Evolutionary conservation across 1,140 invertebrate genomes (phyloP).

Genomic region (Solen grandis): DNA sequence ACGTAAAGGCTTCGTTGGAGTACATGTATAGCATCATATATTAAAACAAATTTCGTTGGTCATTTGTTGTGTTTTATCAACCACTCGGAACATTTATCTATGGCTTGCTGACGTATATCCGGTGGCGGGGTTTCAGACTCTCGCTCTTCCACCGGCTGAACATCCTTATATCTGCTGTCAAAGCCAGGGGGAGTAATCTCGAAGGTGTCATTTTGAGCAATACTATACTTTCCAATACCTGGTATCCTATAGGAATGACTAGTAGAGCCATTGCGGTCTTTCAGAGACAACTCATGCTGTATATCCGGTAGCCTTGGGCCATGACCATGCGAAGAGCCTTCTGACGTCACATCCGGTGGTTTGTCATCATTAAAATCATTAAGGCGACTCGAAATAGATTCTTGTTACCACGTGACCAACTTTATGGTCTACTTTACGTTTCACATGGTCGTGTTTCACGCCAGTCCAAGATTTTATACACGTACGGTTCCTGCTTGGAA

Average conservation of each 20-base stretch:
- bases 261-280: neutral
- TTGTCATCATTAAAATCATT: too few relatives aligned
- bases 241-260: conserved; percentile 30
- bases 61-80: conserved; percentile 54
- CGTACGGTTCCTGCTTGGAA: conserved; percentile 19
- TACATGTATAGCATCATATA: neutral
- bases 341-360: too few relatives aligned
- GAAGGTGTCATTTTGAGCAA: conserved; percentile 34
- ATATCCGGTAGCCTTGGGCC: conserved; percentile 51
- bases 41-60: neutral
- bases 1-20: too few relatives aligned
- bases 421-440: too few relatives aligned
- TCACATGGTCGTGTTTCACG: too few relatives aligned
- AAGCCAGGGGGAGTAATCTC: conserved; percentile 56
- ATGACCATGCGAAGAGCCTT: neutral
- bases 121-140: conserved; percentile 55
- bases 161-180: conserved; percentile 50
- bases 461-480: conserved; percentile 40
- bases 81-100: conserved; percentile 54
- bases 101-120: conserved; percentile 41
- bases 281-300: conserved; percentile 10
- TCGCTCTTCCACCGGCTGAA: conserved; percentile 22
- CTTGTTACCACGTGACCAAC: too few relatives aligned
- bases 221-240: conserved; percentile 48
- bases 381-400: too few relatives aligned